Evolutionary conservation across 2,888 invertebrate species (phyloP).

Genomic region (Xanthia togata): DNA sequence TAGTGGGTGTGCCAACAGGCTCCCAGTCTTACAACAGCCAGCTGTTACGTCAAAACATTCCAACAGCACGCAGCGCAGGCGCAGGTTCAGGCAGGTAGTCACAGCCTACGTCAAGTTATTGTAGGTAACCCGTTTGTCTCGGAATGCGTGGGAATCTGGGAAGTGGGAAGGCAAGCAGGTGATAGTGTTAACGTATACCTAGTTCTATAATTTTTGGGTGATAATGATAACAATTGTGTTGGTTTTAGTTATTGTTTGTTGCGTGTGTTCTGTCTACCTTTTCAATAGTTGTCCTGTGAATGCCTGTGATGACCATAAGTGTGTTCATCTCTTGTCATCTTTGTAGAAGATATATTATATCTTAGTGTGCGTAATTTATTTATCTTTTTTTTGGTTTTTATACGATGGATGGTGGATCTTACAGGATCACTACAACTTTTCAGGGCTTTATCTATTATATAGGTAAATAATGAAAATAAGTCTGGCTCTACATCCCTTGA

Average conservation of each 20-base stretch:
- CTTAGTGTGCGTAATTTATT: background rate
- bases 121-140: slow-evolving; percentile 58
- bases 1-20: slow-evolving; percentile 58
- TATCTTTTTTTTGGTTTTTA: too few relatives aligned
- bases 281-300: background rate
- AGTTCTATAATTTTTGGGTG: slow-evolving; percentile 14
- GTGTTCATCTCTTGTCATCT: background rate
- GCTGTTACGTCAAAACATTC: slow-evolving; percentile 63
- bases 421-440: background rate
- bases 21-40: slow-evolving; percentile 60
- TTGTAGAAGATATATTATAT: background rate
- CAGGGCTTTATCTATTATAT: background rate
- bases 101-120: slow-evolving; percentile 52
- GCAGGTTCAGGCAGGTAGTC: slow-evolving; percentile 56
- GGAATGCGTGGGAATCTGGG: slow-evolving; percentile 57
- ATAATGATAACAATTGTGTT: background rate
- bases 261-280: background rate
- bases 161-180: slow-evolving; percentile 56
- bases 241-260: background rate
- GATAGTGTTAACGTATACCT: slow-evolving; percentile 25
- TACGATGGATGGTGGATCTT: background rate
- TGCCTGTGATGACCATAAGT: background rate
- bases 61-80: slow-evolving; percentile 44
- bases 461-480: background rate
- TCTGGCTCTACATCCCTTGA: background rate